Evolutionary conservation across 2,113 vertebrate genomes (phyloP).

Genomic region (Ramphastos sulfuratus): DNA sequence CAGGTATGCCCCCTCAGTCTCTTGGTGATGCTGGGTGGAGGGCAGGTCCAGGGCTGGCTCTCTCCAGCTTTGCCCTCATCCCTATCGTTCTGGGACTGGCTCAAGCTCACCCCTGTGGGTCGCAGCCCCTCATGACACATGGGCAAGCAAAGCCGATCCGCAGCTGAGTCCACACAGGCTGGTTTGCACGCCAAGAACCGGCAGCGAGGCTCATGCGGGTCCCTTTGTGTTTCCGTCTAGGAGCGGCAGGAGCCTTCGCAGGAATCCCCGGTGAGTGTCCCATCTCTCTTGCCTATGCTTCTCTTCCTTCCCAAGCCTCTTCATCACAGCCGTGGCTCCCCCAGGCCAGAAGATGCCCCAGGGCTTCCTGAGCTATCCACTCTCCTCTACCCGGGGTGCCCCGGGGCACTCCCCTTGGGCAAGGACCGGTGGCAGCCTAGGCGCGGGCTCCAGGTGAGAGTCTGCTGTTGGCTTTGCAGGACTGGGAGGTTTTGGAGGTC

Average conservation of each 20-base stretch:
- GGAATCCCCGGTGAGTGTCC: slow-evolving; percentile 78
- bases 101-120: neutral
- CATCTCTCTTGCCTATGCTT: neutral
- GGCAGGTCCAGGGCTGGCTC: neutral
- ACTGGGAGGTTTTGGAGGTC: slow-evolving; percentile 83
- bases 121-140: accelerated
- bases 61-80: neutral
- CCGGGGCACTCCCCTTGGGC: neutral
- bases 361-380: neutral
- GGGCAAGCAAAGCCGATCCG: accelerated
- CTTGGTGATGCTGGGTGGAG: neutral
- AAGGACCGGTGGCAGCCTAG: neutral
- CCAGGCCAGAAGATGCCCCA: slow-evolving; percentile 1
- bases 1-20: slow-evolving; percentile 57
- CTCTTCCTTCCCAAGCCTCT: slow-evolving; percentile 34
- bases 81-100: neutral
- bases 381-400: neutral
- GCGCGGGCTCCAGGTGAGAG: slow-evolving; percentile 10
- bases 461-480: slow-evolving; percentile 71
- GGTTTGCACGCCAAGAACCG: neutral
- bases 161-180: neutral
- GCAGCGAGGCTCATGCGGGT: accelerated
- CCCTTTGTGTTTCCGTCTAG: slow-evolving; percentile 16
- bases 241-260: slow-evolving; percentile 73
- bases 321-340: neutral